A percentile compares a stretch with the other conserved stretches of the same genome.
phyloP scores from a whole-genome alignment of 1,140 invertebrate species.

The Cydia pomonella region DNA sequence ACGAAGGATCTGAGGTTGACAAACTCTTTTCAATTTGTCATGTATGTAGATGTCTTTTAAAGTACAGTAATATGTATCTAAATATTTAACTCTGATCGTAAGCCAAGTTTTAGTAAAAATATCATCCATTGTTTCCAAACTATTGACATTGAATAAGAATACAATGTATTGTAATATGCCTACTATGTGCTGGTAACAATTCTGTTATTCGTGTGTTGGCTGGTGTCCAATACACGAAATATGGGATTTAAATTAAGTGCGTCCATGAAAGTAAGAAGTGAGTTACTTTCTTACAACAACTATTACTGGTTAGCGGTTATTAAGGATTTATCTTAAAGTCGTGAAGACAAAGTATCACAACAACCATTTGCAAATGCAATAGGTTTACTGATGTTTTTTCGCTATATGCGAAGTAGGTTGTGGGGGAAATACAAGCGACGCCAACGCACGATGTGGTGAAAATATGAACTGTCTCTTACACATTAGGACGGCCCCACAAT shows the following conservation, averaged over 20 bases:
- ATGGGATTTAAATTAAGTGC: not conserved
- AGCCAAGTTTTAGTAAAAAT: not conserved
- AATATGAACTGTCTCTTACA: too few species aligned
- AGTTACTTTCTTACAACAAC: not conserved
- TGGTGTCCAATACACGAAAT: not conserved
- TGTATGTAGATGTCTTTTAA: too few species aligned
- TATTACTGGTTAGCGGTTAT: not conserved
- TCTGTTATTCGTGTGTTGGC: slow-evolving; percentile 1
- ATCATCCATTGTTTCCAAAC: not conserved
- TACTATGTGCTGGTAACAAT: not conserved
- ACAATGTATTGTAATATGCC: slow-evolving; percentile 9
- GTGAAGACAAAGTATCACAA: not conserved
- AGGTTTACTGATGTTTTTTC: not conserved
- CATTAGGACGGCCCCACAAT: too few species aligned
- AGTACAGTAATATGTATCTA: not conserved
- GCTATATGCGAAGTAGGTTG: too few species aligned
- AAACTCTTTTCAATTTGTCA: too few species aligned
- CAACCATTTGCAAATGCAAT: slow-evolving; percentile 1
- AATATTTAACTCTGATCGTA: not conserved
- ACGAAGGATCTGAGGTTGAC: too few species aligned
- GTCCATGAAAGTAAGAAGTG: not conserved
- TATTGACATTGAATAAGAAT: slow-evolving; percentile 2
- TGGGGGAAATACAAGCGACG: too few species aligned
- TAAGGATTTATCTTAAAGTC: not conserved
- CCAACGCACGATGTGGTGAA: too few species aligned